Evolutionary conservation across 2,113 vertebrate genomes (phyloP).

Genomic region (Sapajus apella): DNA sequence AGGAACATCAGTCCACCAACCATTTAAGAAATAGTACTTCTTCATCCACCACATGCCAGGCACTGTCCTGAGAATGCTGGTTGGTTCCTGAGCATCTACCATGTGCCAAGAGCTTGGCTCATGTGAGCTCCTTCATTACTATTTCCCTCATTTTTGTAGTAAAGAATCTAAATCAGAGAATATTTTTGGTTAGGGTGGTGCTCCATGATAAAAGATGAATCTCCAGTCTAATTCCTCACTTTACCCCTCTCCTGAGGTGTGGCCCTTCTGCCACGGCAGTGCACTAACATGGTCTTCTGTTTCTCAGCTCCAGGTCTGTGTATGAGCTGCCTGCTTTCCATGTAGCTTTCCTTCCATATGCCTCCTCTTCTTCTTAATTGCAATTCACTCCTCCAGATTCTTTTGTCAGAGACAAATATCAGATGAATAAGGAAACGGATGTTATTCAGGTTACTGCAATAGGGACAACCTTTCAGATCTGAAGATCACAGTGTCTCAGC

Average conservation of each 20-base stretch:
- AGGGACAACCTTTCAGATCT: neutral
- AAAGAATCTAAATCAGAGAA: conserved; percentile 7
- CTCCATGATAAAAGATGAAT: neutral
- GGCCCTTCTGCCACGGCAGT: neutral
- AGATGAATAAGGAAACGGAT: neutral
- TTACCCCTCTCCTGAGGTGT: neutral
- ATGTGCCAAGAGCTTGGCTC: neutral
- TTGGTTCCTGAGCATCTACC: neutral
- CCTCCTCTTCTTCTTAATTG: neutral
- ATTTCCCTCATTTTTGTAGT: neutral
- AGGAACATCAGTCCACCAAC: neutral
- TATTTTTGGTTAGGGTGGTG: neutral
- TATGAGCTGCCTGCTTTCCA: neutral
- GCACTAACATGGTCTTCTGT: neutral
- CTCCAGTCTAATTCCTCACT: neutral
- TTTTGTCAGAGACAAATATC: neutral
- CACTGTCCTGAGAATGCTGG: neutral
- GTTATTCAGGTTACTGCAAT: neutral
- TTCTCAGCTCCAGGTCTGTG: neutral
- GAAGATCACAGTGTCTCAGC: neutral
- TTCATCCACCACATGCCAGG: neutral
- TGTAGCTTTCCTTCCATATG: neutral
- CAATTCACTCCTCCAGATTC: neutral
- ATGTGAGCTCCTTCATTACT: neutral
- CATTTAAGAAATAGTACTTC: neutral